These are phyloP conservation scores for Lamellibrachia columna DNA, from an alignment of 2,888 invertebrate species.

Conservation along the genomic window DNA sequence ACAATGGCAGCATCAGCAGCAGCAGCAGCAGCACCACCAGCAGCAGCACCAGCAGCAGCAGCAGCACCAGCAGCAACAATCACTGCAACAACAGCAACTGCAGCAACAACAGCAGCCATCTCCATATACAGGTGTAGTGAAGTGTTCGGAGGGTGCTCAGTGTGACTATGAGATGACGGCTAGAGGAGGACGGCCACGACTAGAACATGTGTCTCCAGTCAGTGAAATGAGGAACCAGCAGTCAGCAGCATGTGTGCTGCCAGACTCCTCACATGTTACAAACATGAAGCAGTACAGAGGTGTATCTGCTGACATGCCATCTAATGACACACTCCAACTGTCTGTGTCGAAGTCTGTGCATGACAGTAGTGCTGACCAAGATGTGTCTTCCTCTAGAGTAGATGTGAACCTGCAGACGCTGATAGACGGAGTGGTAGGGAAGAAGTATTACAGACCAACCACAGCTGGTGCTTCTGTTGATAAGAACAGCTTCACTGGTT, in stretches of 20 bases:
- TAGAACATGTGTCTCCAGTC: neutral
- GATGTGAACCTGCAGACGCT: neutral
- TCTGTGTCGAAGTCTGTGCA: neutral
- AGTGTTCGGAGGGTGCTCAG: neutral
- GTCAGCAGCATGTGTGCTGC: neutral
- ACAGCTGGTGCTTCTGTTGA: neutral
- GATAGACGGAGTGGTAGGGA: neutral
- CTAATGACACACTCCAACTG: neutral
- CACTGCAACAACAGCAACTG: neutral
- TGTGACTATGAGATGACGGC: neutral
- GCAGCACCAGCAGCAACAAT: no score
- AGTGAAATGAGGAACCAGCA: neutral
- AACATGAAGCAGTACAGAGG: neutral
- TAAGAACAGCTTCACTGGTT: neutral
- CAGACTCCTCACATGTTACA: no score
- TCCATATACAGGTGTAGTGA: neutral
- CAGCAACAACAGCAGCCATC: neutral
- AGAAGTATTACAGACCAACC: neutral
- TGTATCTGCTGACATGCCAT: neutral
- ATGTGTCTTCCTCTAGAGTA: neutral
- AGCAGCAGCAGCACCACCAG: no score
- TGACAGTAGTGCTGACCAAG: neutral
- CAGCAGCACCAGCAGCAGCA: no score
- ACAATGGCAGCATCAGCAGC: no score
- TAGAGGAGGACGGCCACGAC: neutral